Evolutionary conservation across 2,888 invertebrate genomes (phyloP).

Genomic region (Exephanes ischioxanthus): DNA sequence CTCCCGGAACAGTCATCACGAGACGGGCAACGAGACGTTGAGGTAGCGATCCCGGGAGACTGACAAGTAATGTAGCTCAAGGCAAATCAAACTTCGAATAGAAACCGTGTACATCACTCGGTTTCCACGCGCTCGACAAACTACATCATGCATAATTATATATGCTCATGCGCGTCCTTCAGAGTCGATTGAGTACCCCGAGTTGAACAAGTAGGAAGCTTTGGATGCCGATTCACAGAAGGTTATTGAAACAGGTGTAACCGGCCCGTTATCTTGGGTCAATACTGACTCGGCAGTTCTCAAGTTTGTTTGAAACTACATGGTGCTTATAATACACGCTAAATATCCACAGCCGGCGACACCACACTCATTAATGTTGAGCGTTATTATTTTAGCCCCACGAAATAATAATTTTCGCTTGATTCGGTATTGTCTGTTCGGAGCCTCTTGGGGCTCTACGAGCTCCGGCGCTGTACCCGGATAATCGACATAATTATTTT

Average conservation of each 20-base stretch:
- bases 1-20: background rate
- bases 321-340: background rate
- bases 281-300: background rate
- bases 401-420: constrained; percentile 31
- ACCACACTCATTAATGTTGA: background rate
- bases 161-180: background rate
- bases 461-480: constrained; percentile 41
- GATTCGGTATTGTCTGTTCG: background rate
- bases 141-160: background rate
- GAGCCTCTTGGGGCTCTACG: constrained; percentile 1
- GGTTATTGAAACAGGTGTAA: background rate
- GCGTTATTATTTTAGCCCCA: constrained; percentile 4
- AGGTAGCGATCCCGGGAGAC: background rate
- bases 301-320: background rate
- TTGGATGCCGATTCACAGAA: background rate
- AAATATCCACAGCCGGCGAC: background rate
- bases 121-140: background rate
- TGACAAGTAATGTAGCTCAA: background rate
- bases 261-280: background rate
- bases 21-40: background rate
- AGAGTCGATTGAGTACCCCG: too few relatives aligned
- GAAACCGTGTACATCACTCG: background rate
- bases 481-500: constrained; percentile 75
- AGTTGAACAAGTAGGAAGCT: background rate
- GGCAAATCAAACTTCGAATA: background rate